Conservation (phyloP, 2,113 vertebrate species). For the Pampusana beccarii region DNA sequence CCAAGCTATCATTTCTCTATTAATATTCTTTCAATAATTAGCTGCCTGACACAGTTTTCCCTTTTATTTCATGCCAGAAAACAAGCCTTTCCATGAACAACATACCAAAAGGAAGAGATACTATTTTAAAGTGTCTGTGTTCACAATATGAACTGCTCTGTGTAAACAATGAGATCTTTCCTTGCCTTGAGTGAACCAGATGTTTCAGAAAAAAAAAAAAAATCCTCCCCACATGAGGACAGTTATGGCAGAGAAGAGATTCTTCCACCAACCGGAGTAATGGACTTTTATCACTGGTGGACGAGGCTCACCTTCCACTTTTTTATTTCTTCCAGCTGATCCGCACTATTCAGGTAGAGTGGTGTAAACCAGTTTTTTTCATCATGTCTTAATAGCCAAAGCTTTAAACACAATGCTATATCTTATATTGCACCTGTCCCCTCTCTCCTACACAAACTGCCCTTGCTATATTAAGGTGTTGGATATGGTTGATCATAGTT, state of each 20-base stretch:
- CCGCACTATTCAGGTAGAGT: neutral
- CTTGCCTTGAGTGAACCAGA: slow-evolving; percentile 30
- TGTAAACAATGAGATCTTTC: slow-evolving; percentile 38
- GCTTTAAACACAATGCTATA: neutral
- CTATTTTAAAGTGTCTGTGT: neutral
- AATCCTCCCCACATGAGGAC: neutral
- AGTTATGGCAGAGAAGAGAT: neutral
- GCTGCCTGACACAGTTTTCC: neutral
- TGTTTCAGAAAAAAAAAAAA: neutral
- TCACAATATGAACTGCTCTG: neutral
- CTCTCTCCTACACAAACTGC: neutral
- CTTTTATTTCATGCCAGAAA: slow-evolving; percentile 27
- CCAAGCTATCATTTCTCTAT: neutral
- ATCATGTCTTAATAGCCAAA: neutral
- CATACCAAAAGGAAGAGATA: neutral
- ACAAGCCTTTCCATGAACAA: slow-evolving; percentile 12
- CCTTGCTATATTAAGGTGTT: neutral
- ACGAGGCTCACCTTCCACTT: neutral
- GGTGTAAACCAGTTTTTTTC: neutral
- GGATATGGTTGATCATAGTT: neutral
- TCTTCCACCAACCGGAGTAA: neutral
- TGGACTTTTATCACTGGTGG: neutral
- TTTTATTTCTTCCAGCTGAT: neutral
- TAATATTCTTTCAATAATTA: slow-evolving; percentile 33
- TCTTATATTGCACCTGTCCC: rapidly evolving